These are phyloP conservation scores for Poecile montanus DNA, from an alignment of 2,797 vertebrate genomes.

Conservation along the genomic window DNA sequence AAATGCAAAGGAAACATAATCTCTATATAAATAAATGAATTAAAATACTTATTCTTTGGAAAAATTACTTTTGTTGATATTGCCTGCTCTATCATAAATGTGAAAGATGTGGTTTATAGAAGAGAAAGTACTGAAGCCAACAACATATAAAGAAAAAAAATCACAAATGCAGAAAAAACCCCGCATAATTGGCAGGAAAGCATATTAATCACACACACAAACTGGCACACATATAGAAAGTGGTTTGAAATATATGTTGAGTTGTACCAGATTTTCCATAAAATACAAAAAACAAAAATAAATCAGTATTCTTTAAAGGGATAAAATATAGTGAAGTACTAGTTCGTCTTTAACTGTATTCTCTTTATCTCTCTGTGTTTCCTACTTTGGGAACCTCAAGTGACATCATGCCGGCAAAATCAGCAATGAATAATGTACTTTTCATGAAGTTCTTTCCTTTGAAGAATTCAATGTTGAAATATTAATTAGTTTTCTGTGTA, in stretches of 20 bases:
- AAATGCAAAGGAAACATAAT: background rate
- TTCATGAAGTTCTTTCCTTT: constrained; percentile 7
- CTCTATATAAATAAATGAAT: background rate
- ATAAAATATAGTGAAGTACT: background rate
- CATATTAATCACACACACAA: background rate
- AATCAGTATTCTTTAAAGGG: background rate
- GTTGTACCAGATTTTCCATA: background rate
- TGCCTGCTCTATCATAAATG: background rate
- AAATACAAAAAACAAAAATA: background rate
- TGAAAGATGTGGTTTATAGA: background rate
- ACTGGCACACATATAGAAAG: background rate
- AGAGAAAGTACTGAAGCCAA: background rate
- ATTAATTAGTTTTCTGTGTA: constrained; percentile 29
- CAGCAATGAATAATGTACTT: constrained; percentile 24
- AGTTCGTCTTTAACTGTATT: background rate
- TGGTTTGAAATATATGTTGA: background rate
- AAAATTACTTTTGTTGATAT: background rate
- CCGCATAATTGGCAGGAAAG: background rate
- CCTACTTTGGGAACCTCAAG: background rate
- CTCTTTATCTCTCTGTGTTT: background rate
- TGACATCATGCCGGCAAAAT: background rate
- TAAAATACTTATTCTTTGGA: background rate
- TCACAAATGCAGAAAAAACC: background rate
- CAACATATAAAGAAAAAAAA: background rate
- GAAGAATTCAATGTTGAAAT: constrained; percentile 18